Evolutionary conservation across 2,888 invertebrate genomes (phyloP).

Genomic region (Pecten maximus): DNA sequence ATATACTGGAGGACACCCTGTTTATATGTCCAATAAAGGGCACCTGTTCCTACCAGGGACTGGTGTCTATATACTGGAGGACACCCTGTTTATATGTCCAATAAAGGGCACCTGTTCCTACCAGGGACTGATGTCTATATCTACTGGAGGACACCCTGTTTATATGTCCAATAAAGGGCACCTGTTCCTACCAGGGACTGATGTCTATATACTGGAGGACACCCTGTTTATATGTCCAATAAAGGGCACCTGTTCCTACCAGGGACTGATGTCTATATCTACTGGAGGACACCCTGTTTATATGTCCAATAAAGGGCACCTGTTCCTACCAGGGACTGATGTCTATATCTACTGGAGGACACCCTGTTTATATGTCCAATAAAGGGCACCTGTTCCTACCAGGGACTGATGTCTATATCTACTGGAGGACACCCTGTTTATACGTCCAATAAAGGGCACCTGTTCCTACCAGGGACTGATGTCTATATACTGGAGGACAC

Average conservation of each 20-base stretch:
- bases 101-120: constrained; percentile 17
- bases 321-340: background rate
- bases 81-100: background rate
- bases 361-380: background rate
- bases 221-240: background rate
- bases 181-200: background rate
- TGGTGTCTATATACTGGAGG: background rate
- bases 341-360: background rate
- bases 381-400: constrained; percentile 5
- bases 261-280: background rate
- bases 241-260: constrained; percentile 5
- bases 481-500: background rate
- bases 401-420: background rate
- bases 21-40: constrained; percentile 14
- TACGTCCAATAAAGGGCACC: constrained; percentile 26
- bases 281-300: background rate
- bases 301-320: constrained; percentile 26
- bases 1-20: background rate
- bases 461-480: background rate
- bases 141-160: background rate
- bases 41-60: background rate
- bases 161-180: constrained; percentile 24
- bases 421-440: background rate
- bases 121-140: background rate
- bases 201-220: background rate